Evolutionary conservation across 2,797 vertebrate species (phyloP), one percentile per base, ranked within the genome.

Genomic region (Gorsachius magnificus): DNA sequence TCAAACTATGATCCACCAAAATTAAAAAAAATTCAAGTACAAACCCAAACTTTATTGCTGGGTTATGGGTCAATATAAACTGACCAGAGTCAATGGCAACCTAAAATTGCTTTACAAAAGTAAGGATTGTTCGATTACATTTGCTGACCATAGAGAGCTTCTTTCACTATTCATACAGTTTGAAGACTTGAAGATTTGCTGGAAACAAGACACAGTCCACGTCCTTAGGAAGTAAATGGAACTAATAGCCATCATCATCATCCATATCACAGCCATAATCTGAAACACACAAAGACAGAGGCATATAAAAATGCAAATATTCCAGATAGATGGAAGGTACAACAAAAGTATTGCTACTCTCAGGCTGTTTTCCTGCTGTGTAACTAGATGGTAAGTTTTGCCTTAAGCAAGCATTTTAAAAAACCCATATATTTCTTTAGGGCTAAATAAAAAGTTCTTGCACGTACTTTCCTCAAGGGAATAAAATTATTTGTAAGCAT

Each of bases 231-330:
- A 90, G 66, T 54, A 61, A 65, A 83, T 21, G 46, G 45, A 91
- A 60, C 96, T 97, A 98, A 95, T 98, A 98, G 79, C 98, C 98
- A 0, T 99, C 98, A 1, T 99, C 99, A 1, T 99, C 99, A 5
- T 99, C 99, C 29, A 98, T 96, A 0, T 99, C 99, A 77, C 98
- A 99, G 95, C 99, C 99, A 2, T 99, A 99, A 97, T 99, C 99
- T 99, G 98, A 75, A 97, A 97, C 35, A 92, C 60, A 94, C 6
- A 74, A 36, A 76, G 51, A 66, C 60, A 92, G 90, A 89, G 25
- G 15, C n/a, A 87, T 19, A 76, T 68, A 41, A 95, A 76, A 94
- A 88, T 29, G 36, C 21, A 92, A 74, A 79, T 77, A 89, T 79
- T 93, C 29, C 0, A 33, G 45, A 58, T 7, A 79, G 48, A 63